Conservation (phyloP, 2,888 invertebrate genomes). For the Lucinisca nassula region DNA sequence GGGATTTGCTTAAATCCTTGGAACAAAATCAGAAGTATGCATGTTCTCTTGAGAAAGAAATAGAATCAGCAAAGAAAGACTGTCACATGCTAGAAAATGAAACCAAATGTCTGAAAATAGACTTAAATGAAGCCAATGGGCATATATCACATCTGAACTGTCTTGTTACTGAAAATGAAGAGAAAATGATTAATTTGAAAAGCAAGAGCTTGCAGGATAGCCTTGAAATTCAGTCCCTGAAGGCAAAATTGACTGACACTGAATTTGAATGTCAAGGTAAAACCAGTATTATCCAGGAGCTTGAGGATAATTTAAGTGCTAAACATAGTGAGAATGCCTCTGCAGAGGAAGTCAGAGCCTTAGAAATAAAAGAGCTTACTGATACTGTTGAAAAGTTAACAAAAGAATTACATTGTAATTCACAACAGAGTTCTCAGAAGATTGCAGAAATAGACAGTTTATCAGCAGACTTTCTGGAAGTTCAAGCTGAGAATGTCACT, state of each 20-base stretch:
- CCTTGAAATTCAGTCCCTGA: neutral
- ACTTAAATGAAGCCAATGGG: slow-evolving; percentile 4
- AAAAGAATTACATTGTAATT: slow-evolving; percentile 22
- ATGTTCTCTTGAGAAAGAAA: neutral
- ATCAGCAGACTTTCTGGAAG: slow-evolving; percentile 61
- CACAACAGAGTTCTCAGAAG: slow-evolving; percentile 36
- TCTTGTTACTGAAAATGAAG: slow-evolving; percentile 9
- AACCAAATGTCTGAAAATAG: slow-evolving; percentile 19
- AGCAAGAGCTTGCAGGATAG: neutral
- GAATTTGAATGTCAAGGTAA: slow-evolving; percentile 22
- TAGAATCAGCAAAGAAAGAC: neutral
- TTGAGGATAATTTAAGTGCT: slow-evolving; percentile 35
- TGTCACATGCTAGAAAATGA: slow-evolving; percentile 36
- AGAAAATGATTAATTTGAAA: neutral
- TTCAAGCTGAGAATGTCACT: slow-evolving; percentile 37
- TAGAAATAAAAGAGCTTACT: slow-evolving; percentile 32
- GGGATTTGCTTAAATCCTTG: neutral
- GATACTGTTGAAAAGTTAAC: slow-evolving; percentile 9
- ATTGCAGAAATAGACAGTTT: slow-evolving; percentile 55
- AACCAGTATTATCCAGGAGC: slow-evolving; percentile 25
- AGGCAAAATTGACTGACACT: neutral
- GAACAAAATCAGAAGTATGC: neutral
- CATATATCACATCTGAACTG: slow-evolving; percentile 20
- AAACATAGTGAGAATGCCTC: neutral
- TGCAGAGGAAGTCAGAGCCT: neutral